A percentile compares a stretch with the other conserved stretches of the same genome.
Evolutionary conservation across 1,140 invertebrate genomes (phyloP).

Genomic region (Ptiloglossa arizonensis): DNA sequence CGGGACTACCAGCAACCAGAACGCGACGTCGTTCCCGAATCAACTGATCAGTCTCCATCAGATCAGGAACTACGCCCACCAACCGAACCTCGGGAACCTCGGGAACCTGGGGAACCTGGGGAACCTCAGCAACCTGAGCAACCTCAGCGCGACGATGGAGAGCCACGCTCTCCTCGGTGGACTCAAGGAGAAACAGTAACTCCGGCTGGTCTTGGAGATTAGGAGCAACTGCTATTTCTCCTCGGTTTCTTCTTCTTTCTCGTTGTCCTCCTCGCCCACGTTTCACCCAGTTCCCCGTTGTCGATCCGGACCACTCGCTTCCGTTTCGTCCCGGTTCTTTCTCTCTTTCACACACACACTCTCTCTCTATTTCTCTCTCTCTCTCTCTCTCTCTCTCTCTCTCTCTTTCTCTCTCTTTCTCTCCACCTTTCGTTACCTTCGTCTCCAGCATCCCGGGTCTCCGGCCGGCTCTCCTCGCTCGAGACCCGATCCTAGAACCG

Average conservation of each 20-base stretch:
- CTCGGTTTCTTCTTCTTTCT: constrained; percentile 50
- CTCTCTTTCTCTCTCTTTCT: no score
- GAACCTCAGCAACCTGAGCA: constrained; percentile 78
- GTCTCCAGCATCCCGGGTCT: no score
- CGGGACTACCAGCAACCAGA: constrained; percentile 76
- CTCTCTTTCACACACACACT: no score
- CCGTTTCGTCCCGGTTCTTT: no score
- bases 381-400: no score
- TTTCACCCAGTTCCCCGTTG: no score
- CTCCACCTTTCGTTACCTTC: background rate
- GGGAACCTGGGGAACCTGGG: constrained; percentile 77
- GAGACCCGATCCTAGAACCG: background rate
- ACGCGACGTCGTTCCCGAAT: constrained; percentile 92
- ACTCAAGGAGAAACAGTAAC: constrained; percentile 80
- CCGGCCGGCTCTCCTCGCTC: background rate
- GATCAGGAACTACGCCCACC: constrained; percentile 97
- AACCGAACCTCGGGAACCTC: constrained; percentile 86
- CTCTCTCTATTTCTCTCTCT: no score
- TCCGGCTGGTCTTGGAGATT: constrained; percentile 55
- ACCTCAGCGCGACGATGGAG: constrained; percentile 78
- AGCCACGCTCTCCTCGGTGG: constrained; percentile 76
- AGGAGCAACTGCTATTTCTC: constrained; percentile 32
- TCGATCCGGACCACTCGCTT: no score
- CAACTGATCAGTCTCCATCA: constrained; percentile 97
- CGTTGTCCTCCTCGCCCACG: constrained; percentile 16